Base-by-base conservation (phyloP, 2,797 vertebrate species). In the Etheostoma perlongum region DNA sequence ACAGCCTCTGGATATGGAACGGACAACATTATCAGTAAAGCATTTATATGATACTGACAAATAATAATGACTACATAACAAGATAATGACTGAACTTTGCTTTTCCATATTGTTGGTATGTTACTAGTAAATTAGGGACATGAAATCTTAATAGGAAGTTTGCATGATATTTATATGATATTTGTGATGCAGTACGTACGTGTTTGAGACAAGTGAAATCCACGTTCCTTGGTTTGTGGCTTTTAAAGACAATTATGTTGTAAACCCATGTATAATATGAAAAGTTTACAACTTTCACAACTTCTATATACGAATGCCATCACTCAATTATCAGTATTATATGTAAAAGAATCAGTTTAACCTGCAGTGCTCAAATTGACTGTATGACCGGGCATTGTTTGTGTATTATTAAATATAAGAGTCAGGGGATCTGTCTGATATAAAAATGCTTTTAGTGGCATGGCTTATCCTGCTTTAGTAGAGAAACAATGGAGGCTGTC, bases 401-500 rank as follows among this genome's bases (percentile, higher is more conserved):
- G 46, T 77, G 48, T 61, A 40, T 78, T 63, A 25, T n/a, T 63
- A 36, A 67, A 27, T 40, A 67, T 55, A 9, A 40, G 54, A 71
- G 48, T 55, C 7, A 19, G 70, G 60, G 59, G 51, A 57, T 72
- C 64, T 55, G 61, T 54, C 12, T 67, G 76, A 59, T 61, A 15
- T 74, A 74, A 74, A 83, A 54, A 19, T 65, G 76, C 68, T 82
- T 85, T 85, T 71, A 83, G 74, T 70, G 27, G 49, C 60, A 42
- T 68, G 74, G 65, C 72, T 83, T 83, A 89, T 79, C 70, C 65
- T 12, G 59, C 67, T 72, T 83, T 48, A 79, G 57, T 5, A 19
- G 68, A 48, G 48, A 76, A 44, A 16, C 33, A 49, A 64, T 51
- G n/a, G 52, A 61, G 62, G 53, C 49, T 74, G 68, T 53, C 15